These are phyloP conservation scores for Xanthorhoe designata DNA, from an alignment of 2,888 invertebrate species.

Conservation along the genomic window DNA sequence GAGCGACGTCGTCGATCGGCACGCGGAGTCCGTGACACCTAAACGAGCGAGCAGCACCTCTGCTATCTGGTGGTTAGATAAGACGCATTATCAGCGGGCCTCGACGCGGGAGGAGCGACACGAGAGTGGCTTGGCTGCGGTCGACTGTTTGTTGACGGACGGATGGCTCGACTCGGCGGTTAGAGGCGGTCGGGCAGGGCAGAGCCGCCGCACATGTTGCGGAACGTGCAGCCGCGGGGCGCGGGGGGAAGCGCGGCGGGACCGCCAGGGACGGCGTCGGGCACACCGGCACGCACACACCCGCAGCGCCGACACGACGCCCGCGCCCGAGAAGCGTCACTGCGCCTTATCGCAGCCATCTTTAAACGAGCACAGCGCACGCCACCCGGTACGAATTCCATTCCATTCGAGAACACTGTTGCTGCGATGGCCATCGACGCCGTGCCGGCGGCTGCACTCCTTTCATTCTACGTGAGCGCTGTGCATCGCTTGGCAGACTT, in stretches of 20 bases:
- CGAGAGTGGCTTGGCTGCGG: slow-evolving; percentile 64
- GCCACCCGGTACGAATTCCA: slow-evolving; percentile 82
- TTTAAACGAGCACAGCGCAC: slow-evolving; percentile 82
- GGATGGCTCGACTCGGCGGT: slow-evolving; percentile 50
- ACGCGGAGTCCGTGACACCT: slow-evolving; percentile 80
- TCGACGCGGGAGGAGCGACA: slow-evolving; percentile 70
- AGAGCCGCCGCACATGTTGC: slow-evolving; percentile 76
- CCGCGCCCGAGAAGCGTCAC: slow-evolving; percentile 79
- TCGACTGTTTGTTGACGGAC: slow-evolving; percentile 61
- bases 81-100: slow-evolving; percentile 76
- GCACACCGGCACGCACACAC: slow-evolving; percentile 79
- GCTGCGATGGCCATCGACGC: slow-evolving; percentile 65
- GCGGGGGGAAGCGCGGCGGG: slow-evolving; percentile 58
- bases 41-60: slow-evolving; percentile 81
- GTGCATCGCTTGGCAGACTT: slow-evolving; percentile 59
- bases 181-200: slow-evolving; percentile 52
- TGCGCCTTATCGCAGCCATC: slow-evolving; percentile 84
- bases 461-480: slow-evolving; percentile 64
- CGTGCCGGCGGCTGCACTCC: slow-evolving; percentile 64
- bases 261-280: slow-evolving; percentile 72
- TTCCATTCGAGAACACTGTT: slow-evolving; percentile 75
- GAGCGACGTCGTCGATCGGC: slow-evolving; percentile 59
- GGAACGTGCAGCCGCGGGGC: slow-evolving; percentile 71
- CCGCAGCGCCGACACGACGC: slow-evolving; percentile 72
- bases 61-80: slow-evolving; percentile 83